phyloP scores from a whole-genome alignment of 2,113 vertebrate species.

The Fregata magnificens region DNA sequence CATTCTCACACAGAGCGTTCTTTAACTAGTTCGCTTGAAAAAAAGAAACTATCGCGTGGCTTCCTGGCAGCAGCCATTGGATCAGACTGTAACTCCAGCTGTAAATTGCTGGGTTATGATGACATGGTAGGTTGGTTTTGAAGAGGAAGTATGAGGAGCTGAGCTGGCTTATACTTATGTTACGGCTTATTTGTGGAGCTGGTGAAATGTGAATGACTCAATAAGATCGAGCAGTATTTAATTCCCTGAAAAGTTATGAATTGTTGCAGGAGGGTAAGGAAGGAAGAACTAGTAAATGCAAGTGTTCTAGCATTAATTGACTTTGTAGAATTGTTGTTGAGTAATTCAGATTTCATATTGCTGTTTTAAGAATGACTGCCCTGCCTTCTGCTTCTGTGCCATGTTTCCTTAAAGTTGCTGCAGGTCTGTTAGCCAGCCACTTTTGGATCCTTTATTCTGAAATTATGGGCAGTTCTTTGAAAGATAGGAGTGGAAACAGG shows the following conservation, averaged over 20 bases:
- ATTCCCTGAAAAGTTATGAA: neutral
- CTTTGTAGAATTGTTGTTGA: neutral
- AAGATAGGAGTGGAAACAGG: neutral
- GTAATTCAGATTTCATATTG: neutral
- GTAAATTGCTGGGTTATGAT: neutral
- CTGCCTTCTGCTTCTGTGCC: neutral
- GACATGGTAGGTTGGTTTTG: constrained; percentile 28
- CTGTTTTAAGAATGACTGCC: neutral
- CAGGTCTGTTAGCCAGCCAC: neutral
- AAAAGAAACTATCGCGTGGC: neutral
- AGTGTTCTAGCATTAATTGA: neutral
- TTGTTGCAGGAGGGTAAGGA: neutral
- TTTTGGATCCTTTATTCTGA: neutral
- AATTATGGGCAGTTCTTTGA: neutral
- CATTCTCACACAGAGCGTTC: neutral
- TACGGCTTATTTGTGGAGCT: neutral
- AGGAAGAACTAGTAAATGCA: neutral
- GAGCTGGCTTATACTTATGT: neutral
- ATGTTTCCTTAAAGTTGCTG: neutral
- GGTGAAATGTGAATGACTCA: neutral
- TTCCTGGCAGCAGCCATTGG: neutral
- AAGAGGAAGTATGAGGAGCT: constrained; percentile 29
- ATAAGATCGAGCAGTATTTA: neutral
- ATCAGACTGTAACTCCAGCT: neutral
- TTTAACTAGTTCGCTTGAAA: neutral